Percentiles rank a stretch among this genome's conserved stretches.
Conservation (phyloP, 1,140 invertebrate genomes). For the Phortica variegata region DNA sequence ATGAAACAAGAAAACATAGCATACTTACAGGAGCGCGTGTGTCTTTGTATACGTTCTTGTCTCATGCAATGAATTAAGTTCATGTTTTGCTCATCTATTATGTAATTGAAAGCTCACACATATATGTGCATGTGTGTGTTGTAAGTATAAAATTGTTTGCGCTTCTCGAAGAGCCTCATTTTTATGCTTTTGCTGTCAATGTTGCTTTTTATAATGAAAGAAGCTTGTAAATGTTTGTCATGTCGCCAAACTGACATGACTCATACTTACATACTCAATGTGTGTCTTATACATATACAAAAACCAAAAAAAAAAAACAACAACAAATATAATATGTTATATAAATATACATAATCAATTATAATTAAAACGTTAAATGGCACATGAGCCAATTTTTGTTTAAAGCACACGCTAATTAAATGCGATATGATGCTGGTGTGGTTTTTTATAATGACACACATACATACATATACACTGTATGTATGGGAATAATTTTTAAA, state of each 20-base stretch:
- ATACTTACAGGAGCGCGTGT: conserved; percentile 16
- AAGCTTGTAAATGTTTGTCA: neutral
- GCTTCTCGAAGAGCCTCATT: too few relatives aligned
- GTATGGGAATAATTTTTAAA: too few relatives aligned
- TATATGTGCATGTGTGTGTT: too few relatives aligned
- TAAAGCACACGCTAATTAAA: too few relatives aligned
- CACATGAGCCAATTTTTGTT: neutral
- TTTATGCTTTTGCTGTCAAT: neutral
- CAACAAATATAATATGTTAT: too few relatives aligned
- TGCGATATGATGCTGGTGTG: neutral
- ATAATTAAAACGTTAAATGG: neutral
- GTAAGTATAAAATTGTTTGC: too few relatives aligned
- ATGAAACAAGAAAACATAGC: conserved; percentile 6
- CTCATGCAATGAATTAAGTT: conserved; percentile 39
- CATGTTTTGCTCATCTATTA: conserved; percentile 8
- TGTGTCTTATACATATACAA: neutral
- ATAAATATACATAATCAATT: conserved; percentile 1
- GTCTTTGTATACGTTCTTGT: conserved; percentile 15
- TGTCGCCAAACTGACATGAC: too few relatives aligned
- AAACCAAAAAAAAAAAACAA: neutral
- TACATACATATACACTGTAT: too few relatives aligned
- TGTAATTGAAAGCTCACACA: too few relatives aligned
- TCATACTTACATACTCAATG: too few relatives aligned
- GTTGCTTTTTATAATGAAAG: neutral
- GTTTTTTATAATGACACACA: too few relatives aligned